Conservation (phyloP, 2,113 vertebrate genomes). For the Cariama cristata region DNA sequence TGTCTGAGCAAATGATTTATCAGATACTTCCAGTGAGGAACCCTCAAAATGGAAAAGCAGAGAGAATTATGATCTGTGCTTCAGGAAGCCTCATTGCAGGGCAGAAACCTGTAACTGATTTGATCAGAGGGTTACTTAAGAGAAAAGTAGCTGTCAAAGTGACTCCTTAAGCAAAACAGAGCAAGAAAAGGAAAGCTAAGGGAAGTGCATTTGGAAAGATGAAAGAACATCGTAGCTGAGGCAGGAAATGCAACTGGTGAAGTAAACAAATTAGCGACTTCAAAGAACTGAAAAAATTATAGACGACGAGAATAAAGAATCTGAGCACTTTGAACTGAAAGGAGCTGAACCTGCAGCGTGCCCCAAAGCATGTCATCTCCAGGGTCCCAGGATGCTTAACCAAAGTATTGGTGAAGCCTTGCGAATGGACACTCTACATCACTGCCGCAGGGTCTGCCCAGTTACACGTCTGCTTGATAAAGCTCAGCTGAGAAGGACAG, state of each 20-base stretch:
- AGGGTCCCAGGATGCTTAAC: background rate
- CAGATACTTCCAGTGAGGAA: background rate
- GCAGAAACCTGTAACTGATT: background rate
- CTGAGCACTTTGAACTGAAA: background rate
- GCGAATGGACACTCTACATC: rapidly evolving
- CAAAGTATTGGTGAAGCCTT: background rate
- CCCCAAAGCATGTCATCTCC: background rate
- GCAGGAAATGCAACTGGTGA: background rate
- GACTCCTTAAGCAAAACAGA: background rate
- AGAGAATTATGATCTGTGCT: background rate
- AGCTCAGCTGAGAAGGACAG: background rate
- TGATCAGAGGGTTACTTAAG: background rate
- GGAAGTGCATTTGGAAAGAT: background rate
- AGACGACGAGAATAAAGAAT: background rate
- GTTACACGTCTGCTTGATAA: background rate
- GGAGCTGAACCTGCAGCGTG: background rate
- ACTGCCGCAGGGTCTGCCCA: background rate
- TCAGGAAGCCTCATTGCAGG: background rate
- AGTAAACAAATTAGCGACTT: constrained; percentile 9
- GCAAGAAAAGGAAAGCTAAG: background rate
- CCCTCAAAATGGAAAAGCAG: background rate
- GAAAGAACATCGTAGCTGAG: background rate
- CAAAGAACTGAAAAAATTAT: background rate
- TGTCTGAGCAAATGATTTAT: background rate
- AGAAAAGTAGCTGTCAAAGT: background rate